A percentile compares a stretch with the other conserved stretches of the same genome.
These are phyloP conservation scores for Drosophila planitibia DNA, from an alignment of 2,888 invertebrate genomes.

Conservation along the genomic window DNA sequence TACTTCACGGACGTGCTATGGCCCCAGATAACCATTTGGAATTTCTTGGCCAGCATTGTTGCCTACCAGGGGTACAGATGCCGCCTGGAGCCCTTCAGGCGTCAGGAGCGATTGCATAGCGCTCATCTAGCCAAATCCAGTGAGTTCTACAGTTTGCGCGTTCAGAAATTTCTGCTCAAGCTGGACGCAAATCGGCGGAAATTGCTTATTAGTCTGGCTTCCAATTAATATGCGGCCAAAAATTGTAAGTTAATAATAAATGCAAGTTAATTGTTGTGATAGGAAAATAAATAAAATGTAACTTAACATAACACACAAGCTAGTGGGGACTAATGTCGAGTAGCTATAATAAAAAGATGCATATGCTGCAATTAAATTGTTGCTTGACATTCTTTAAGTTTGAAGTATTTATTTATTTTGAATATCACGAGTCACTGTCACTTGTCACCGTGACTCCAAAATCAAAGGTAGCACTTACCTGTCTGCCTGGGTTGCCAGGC, in stretches of 20 bases:
- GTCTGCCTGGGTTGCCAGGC: background rate
- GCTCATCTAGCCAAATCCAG: slow-evolving; percentile 55
- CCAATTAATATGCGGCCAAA: slow-evolving; percentile 43
- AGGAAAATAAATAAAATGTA: slow-evolving; percentile 37
- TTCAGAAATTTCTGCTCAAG: slow-evolving; percentile 74
- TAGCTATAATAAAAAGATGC: background rate
- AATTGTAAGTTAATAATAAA: slow-evolving; percentile 21
- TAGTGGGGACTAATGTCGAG: background rate
- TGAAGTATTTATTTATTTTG: background rate
- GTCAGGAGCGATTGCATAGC: slow-evolving; percentile 53
- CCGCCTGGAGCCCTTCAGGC: slow-evolving; percentile 58
- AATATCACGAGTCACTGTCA: slow-evolving; percentile 7
- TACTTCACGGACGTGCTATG: slow-evolving; percentile 96
- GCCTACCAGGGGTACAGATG: slow-evolving; percentile 89
- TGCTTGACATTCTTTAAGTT: background rate
- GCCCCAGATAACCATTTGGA: slow-evolving; percentile 98
- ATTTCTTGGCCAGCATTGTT: slow-evolving; percentile 93
- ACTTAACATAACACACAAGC: slow-evolving; percentile 1
- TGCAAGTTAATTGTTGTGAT: slow-evolving; percentile 37
- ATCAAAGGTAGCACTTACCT: background rate
- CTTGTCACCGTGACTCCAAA: slow-evolving; percentile 1
- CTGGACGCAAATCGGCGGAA: slow-evolving; percentile 74
- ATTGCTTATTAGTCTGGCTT: slow-evolving; percentile 62
- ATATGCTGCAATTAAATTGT: background rate
- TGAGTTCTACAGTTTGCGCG: slow-evolving; percentile 69